Percentiles rank a stretch among this genome's conserved stretches.
These are phyloP conservation scores for Anthonomus grandis DNA, from an alignment of 1,140 invertebrate species.

Conservation along the genomic window DNA sequence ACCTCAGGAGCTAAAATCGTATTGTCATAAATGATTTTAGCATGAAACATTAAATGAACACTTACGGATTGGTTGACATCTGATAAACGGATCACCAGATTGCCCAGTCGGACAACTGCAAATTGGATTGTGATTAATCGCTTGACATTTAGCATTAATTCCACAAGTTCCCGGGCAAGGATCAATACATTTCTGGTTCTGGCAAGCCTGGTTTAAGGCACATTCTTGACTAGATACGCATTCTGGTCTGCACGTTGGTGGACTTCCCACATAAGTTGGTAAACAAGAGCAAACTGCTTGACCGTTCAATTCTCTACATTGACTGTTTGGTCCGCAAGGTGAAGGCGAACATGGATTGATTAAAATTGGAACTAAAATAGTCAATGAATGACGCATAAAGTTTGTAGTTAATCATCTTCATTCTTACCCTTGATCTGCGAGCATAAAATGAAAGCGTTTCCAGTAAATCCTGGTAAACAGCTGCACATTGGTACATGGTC, in stretches of 20 bases:
- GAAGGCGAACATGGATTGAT: constrained; percentile 53
- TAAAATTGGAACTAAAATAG: constrained; percentile 31
- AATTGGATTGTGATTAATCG: constrained; percentile 69
- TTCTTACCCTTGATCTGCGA: constrained; percentile 27
- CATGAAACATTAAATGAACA: neutral
- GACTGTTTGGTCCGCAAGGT: constrained; percentile 65
- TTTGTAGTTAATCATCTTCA: constrained; percentile 3
- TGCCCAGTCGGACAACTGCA: constrained; percentile 64
- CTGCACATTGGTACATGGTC: constrained; percentile 67
- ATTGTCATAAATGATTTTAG: neutral
- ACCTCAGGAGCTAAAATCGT: constrained; percentile 27
- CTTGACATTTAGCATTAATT: constrained; percentile 64
- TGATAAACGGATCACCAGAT: constrained; percentile 68
- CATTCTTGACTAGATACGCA: constrained; percentile 63
- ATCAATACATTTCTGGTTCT: constrained; percentile 63
- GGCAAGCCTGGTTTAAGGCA: constrained; percentile 56
- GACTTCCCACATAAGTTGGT: constrained; percentile 57
- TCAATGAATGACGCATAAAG: neutral
- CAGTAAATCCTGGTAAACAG: constrained; percentile 57
- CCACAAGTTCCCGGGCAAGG: constrained; percentile 74
- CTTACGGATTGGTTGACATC: constrained; percentile 54
- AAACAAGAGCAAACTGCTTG: constrained; percentile 68
- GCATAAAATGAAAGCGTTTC: constrained; percentile 61
- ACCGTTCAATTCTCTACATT: constrained; percentile 64
- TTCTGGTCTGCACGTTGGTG: constrained; percentile 62